Conservation (phyloP, 2,113 vertebrate species). For the Oophaga pumilio region DNA sequence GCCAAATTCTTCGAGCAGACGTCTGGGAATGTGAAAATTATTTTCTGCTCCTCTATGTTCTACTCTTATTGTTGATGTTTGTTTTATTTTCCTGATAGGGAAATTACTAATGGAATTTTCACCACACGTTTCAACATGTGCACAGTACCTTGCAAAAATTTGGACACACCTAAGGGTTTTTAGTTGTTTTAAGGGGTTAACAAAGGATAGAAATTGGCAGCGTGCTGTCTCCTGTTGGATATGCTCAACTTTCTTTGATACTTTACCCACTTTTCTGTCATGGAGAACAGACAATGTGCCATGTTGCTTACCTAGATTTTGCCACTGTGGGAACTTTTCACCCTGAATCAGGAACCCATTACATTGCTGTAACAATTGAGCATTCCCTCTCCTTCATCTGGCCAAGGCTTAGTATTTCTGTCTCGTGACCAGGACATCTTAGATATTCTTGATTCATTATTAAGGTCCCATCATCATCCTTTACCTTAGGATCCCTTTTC, state of each 20-base stretch:
- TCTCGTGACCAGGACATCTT: too few relatives aligned
- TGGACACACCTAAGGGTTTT: not conserved
- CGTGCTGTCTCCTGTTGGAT: not conserved
- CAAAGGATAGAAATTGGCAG: not conserved
- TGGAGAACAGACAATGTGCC: not conserved
- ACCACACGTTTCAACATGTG: not conserved
- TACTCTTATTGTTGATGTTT: not conserved
- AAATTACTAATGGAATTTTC: constrained; percentile 12
- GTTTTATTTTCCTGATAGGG: not conserved
- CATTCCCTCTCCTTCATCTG: too few relatives aligned
- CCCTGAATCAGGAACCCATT: too few relatives aligned
- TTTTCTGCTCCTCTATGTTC: constrained; percentile 10
- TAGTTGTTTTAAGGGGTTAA: not conserved
- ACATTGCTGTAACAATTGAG: too few relatives aligned
- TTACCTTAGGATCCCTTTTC: not conserved
- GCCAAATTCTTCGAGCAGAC: constrained; percentile 30
- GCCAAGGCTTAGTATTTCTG: too few relatives aligned
- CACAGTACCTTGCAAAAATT: not conserved
- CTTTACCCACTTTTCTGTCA: too few relatives aligned
- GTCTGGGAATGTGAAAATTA: constrained; percentile 47
- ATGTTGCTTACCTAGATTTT: not conserved
- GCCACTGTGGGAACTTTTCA: too few relatives aligned
- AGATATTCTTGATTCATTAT: too few relatives aligned
- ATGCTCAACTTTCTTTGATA: not conserved
- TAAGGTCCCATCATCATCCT: not conserved